phyloP scores from a whole-genome alignment of 2,888 invertebrate species.

The Lysandra coridon region DNA sequence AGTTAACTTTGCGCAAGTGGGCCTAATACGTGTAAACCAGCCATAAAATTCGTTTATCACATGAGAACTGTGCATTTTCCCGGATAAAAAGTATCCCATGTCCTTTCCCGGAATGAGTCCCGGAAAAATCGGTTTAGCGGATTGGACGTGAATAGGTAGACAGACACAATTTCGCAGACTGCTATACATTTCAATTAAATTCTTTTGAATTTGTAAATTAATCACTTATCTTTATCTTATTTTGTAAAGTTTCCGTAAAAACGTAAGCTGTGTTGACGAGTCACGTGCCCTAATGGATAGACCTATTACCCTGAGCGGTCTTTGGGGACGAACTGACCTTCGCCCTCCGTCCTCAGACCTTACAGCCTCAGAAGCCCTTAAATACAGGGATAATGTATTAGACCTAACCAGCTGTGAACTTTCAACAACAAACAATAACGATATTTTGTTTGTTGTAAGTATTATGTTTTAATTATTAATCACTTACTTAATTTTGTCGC shows the following conservation, averaged over 20 bases:
- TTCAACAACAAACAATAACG: not conserved
- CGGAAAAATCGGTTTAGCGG: too few relatives aligned
- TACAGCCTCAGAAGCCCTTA: not conserved
- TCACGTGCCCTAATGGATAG: not conserved
- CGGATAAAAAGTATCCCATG: too few relatives aligned
- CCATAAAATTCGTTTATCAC: too few relatives aligned
- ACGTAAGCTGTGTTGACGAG: not conserved
- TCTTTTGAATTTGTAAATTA: not conserved
- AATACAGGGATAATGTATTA: not conserved
- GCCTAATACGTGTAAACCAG: too few relatives aligned
- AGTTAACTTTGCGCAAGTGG: too few relatives aligned
- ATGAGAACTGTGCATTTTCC: too few relatives aligned
- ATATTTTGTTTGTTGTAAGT: not conserved
- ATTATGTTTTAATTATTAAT: too few relatives aligned
- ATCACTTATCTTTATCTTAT: not conserved
- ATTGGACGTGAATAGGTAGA: too few relatives aligned
- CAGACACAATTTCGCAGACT: too few relatives aligned
- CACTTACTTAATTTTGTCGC: too few relatives aligned
- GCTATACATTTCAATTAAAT: too few relatives aligned
- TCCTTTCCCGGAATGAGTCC: too few relatives aligned
- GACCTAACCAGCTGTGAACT: constrained; percentile 14
- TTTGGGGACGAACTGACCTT: not conserved
- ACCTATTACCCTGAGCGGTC: constrained; percentile 4
- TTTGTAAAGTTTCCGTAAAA: not conserved
- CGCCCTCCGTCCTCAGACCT: not conserved